Conservation (phyloP, 2,888 invertebrate genomes). For the Carabus problematicus region DNA sequence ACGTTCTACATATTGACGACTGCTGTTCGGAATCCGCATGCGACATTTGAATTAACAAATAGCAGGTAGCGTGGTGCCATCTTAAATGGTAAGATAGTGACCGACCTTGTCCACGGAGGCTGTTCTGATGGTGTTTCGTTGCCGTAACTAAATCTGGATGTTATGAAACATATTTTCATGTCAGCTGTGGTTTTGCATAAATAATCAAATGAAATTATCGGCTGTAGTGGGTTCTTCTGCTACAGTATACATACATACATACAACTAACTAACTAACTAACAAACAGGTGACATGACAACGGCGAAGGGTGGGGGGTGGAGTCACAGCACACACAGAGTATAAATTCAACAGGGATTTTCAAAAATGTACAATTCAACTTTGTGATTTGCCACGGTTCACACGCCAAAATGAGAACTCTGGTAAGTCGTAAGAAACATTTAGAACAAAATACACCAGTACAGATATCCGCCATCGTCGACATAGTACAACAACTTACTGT, state of each 20-base stretch:
- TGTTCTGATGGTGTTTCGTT: too few species aligned
- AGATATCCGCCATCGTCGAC: too few species aligned
- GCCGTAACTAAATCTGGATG: conserved; percentile 17
- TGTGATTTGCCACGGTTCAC: conserved; percentile 6
- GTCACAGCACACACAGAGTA: conserved; percentile 21
- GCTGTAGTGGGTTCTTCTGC: conserved; percentile 24
- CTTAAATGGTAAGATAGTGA: conserved; percentile 25
- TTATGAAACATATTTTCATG: conserved; percentile 39
- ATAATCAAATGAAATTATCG: conserved; percentile 26
- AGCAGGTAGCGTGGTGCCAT: conserved; percentile 4
- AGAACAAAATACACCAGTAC: too few species aligned
- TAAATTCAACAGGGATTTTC: conserved; percentile 37
- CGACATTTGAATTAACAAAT: conserved; percentile 5
- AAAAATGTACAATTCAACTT: conserved; percentile 40
- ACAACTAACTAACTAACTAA: too few species aligned
- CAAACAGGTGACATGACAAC: conserved; percentile 25
- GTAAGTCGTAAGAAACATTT: background rate
- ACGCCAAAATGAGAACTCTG: conserved; percentile 35
- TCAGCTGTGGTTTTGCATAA: conserved; percentile 32
- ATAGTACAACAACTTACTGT: too few species aligned
- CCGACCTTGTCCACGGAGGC: conserved; percentile 30
- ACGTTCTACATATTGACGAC: background rate
- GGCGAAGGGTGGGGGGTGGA: conserved; percentile 14
- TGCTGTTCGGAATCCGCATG: background rate
- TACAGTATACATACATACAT: background rate